phyloP scores from a whole-genome alignment of 2,113 vertebrate species.

The Podiceps cristatus region DNA sequence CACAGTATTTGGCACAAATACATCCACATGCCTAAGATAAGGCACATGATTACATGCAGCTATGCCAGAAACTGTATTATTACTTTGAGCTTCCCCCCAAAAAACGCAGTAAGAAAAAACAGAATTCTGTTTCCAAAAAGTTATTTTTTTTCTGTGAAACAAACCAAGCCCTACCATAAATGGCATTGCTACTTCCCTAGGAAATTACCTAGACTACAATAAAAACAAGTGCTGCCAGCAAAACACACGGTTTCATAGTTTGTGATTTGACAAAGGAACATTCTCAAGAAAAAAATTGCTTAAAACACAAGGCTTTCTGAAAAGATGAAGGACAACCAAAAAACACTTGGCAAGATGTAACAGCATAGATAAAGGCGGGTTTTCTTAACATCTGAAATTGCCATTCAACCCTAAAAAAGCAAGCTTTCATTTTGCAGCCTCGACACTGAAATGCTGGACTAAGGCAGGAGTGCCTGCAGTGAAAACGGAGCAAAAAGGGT shows the following conservation, averaged over 20 bases:
- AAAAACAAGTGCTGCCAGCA: neutral
- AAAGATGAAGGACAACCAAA: neutral
- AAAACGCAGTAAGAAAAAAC: neutral
- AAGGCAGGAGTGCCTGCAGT: neutral
- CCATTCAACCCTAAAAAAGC: neutral
- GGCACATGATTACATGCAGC: neutral
- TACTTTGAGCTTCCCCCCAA: neutral
- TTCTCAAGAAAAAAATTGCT: neutral
- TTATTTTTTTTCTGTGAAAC: neutral
- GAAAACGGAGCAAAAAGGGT: neutral
- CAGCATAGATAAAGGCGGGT: neutral
- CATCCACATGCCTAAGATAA: neutral
- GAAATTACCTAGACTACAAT: neutral
- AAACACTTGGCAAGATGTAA: neutral
- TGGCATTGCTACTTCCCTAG: neutral
- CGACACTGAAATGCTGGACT: neutral
- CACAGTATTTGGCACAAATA: neutral
- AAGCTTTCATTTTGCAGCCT: neutral
- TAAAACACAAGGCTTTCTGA: neutral
- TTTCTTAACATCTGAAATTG: neutral
- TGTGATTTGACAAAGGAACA: neutral
- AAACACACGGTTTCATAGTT: neutral
- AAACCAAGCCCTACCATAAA: neutral
- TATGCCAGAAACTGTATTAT: neutral
- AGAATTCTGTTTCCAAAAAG: neutral